A percentile compares a stretch with the other conserved stretches of the same genome.
These are phyloP conservation scores for Carlito syrichta DNA, from an alignment of 2,113 vertebrate species.

Conservation along the genomic window DNA sequence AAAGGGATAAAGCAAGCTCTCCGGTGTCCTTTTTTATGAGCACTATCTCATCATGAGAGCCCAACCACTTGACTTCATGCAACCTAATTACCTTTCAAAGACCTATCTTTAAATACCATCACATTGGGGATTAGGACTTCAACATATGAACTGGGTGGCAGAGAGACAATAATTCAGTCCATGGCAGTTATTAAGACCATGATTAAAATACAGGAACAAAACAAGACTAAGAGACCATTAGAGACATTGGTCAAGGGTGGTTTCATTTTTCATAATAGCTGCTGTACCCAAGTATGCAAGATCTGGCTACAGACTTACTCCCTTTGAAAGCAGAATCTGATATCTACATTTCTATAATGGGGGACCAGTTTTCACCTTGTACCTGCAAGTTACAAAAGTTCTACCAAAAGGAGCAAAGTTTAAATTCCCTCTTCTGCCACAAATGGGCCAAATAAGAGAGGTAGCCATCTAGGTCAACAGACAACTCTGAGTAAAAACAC, in stretches of 20 bases:
- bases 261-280: neutral
- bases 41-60: neutral
- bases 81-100: neutral
- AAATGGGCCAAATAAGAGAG: neutral
- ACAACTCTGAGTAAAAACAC: neutral
- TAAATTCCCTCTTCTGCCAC: neutral
- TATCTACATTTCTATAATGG: neutral
- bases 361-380: neutral
- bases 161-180: neutral
- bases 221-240: neutral
- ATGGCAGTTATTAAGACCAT: neutral
- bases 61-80: neutral
- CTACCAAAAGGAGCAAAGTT: neutral
- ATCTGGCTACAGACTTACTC: neutral
- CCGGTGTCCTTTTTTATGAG: neutral
- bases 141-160: neutral
- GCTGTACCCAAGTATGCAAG: neutral
- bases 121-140: neutral
- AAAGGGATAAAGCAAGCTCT: neutral
- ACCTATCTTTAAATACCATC: neutral
- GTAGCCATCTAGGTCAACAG: neutral
- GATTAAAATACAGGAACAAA: slow-evolving; percentile 1
- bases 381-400: neutral
- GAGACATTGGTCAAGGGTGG: neutral
- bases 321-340: neutral